Percentiles rank a stretch among this genome's conserved stretches.
Conservation (phyloP, 2,888 invertebrate species). For the Palloptera scutellata region DNA sequence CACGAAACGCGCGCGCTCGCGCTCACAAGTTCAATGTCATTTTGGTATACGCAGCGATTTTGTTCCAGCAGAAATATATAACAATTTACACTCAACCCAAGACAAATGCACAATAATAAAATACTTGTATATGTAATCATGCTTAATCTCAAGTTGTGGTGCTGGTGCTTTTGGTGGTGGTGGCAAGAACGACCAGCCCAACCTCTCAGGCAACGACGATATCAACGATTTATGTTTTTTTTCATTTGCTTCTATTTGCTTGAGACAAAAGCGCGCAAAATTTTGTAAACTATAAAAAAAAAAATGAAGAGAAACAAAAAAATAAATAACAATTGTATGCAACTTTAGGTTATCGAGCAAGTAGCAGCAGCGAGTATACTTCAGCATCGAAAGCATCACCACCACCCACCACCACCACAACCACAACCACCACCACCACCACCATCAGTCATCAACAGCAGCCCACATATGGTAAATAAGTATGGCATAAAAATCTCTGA, state of each 20-base stretch:
- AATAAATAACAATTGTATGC: conserved; percentile 10
- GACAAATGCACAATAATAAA: neutral
- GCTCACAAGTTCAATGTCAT: conserved; percentile 29
- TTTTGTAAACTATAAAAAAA: neutral
- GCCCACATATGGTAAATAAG: conserved; percentile 20
- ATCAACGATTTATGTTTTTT: neutral
- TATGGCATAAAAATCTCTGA: too few relatives aligned
- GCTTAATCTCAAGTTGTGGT: too few relatives aligned
- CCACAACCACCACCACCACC: too few relatives aligned
- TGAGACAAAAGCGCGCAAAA: neutral
- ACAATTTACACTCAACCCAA: neutral
- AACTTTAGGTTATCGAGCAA: conserved; percentile 21
- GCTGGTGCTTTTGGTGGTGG: too few relatives aligned
- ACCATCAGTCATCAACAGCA: neutral
- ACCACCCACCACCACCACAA: conserved; percentile 2
- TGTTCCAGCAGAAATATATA: conserved; percentile 3
- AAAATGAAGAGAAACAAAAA: conserved; percentile 9
- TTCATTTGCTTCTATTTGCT: conserved; percentile 9
- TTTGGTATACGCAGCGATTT: neutral
- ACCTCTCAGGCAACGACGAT: too few relatives aligned
- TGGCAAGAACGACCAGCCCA: too few relatives aligned
- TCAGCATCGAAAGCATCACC: conserved; percentile 13
- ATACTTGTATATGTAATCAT: too few relatives aligned
- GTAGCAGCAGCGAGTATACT: conserved; percentile 15
- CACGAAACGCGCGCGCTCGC: conserved; percentile 6